Evolutionary conservation across 2,888 invertebrate species (phyloP), one percentile per base, ranked within the genome.

Genomic region (Trilocha varians): DNA sequence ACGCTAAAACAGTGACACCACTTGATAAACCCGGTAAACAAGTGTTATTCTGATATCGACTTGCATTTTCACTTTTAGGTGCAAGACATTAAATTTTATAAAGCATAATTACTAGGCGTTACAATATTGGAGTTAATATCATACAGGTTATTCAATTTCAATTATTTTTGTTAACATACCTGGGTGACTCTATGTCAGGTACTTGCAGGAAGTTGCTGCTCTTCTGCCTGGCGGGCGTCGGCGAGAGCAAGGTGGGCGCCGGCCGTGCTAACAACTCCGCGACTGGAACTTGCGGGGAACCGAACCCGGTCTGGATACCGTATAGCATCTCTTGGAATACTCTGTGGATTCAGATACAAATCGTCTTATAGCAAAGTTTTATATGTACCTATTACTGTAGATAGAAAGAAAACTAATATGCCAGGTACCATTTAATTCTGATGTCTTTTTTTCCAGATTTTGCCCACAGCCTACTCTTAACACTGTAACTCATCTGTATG

Each of bases 321-420:
- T 97, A 97, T 39, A 97, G 80, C 96, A 97, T 96, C 83, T 97
- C 96, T 87, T 97, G 93, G 71, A 92, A 94, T n/a, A 94, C 93
- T 57, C 94, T 91, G 74, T 25, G 25, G 11, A 25, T 25, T 25
- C 1, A 25, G 6, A 11, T 0, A 68, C 62, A 14, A 5, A 2
- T 32, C 15, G n/a, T n/a, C n/a, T n/a, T n/a, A n/a, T n/a, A n/a
- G n/a, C n/a, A n/a, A n/a, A n/a, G n/a, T n/a, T n/a, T n/a, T n/a
- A n/a, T n/a, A n/a, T n/a, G n/a, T n/a, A n/a, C n/a, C n/a, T n/a
- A n/a, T n/a, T n/a, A n/a, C n/a, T n/a, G n/a, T n/a, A n/a, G n/a
- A n/a, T n/a, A n/a, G n/a, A n/a, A n/a, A n/a, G n/a, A n/a, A n/a
- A n/a, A n/a, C n/a, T n/a, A n/a, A n/a, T n/a, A n/a, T n/a, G n/a